A percentile compares a stretch with the other conserved stretches of the same genome.
Evolutionary conservation across 2,113 vertebrate species (phyloP).

Genomic region (Callionymus lyra): DNA sequence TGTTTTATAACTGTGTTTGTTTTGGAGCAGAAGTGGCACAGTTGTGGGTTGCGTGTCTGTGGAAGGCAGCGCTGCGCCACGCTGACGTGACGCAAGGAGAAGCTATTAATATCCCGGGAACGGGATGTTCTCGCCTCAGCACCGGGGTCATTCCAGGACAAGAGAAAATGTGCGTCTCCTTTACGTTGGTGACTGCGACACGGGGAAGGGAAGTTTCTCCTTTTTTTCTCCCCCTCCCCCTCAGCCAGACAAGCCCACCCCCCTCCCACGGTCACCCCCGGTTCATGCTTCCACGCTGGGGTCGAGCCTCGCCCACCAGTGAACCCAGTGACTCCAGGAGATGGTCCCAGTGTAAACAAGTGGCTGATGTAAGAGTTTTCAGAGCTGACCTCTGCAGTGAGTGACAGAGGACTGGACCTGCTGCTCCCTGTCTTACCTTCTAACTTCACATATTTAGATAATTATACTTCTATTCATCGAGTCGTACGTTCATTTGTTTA

Average conservation of each 20-base stretch:
- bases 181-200: slow-evolving; percentile 9
- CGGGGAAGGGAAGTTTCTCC: background rate
- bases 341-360: slow-evolving; percentile 42
- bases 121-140: slow-evolving; percentile 64
- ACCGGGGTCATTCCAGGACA: slow-evolving; percentile 66
- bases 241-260: slow-evolving; percentile 3
- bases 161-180: slow-evolving; percentile 18
- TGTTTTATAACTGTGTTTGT: slow-evolving; percentile 51
- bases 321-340: slow-evolving; percentile 60
- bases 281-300: background rate
- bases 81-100: slow-evolving; percentile 67
- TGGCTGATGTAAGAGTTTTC: slow-evolving; percentile 32
- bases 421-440: too few species aligned
- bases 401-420: too few species aligned
- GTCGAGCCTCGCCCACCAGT: slow-evolving; percentile 58
- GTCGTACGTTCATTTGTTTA: too few species aligned
- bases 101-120: slow-evolving; percentile 74
- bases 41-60: slow-evolving; percentile 59
- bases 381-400: too few species aligned
- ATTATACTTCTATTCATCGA: too few species aligned
- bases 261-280: slow-evolving; percentile 11
- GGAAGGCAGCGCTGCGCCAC: slow-evolving; percentile 29
- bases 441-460: too few species aligned
- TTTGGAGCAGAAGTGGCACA: slow-evolving; percentile 37
- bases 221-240: background rate